Evolutionary conservation across 2,888 invertebrate species (phyloP), one percentile per base, ranked within the genome.

Genomic region (Spicauda simplicius): DNA sequence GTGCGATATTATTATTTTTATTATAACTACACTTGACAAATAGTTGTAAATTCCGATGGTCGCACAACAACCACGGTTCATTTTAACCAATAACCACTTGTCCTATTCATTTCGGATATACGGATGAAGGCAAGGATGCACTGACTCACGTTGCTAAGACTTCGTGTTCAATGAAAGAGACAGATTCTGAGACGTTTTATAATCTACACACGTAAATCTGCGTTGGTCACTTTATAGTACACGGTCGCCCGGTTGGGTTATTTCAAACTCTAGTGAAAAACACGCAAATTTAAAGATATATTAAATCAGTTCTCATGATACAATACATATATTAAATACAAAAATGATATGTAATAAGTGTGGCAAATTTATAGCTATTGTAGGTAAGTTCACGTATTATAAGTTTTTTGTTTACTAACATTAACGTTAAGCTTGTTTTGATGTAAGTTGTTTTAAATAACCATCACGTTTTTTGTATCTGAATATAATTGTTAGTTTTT

Each of bases 131-230:
- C n/a, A 41, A 60, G 48, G 56, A 19, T 64, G 64, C 64, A 64
- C 33, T 64, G 64, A 64, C 48, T 57, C 64, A 64, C 5, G 6
- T 14, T n/a, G 45, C 20, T 30, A 14, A 12, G 19, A 11, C 12
- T 16, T 41, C 14, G 19, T 20, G 18, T 14, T 14, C 8, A 25
- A n/a, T 25, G 63, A 64, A 68, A 66, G 65, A 60, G 70, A 68
- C 61, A 56, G 69, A 65, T 66, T 64, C 65, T 68, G 53, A 59
- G 30, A 25, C 37, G 60, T 59, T 30, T 66, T 69, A 70, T 68
- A 71, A 59, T 66, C 61, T 25, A 58, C 33, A 56, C 69, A 66
- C 69, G 58, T 62, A 55, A 53, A n/a, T 57, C 41, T 50, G 33
- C 50, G 48, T 12, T 48, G 64, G 52, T 57, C 64, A 64, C 37